phyloP scores from a whole-genome alignment of 1,140 invertebrate species.

The Lordiphosa mommai region DNA sequence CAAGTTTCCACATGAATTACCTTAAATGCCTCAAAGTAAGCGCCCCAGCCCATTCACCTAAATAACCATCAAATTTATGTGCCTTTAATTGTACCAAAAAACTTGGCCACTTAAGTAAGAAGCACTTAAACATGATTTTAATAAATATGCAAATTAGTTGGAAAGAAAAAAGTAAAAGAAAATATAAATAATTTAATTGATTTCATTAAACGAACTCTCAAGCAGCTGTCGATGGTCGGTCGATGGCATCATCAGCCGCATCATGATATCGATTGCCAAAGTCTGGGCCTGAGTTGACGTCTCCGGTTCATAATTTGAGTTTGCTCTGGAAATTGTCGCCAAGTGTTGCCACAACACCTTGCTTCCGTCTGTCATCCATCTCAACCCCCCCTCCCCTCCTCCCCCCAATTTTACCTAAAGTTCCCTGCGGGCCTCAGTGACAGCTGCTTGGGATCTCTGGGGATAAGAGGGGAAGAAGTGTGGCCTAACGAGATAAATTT shows the following conservation, averaged over 20 bases:
- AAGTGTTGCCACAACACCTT: constrained; percentile 63
- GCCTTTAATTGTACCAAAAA: not conserved
- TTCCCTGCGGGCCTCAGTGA: constrained; percentile 38
- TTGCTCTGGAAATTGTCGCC: constrained; percentile 69
- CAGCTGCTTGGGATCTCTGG: constrained; percentile 44
- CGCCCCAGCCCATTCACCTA: too few species aligned
- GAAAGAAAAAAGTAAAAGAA: constrained; percentile 20
- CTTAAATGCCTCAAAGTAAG: too few species aligned
- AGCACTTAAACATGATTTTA: constrained; percentile 30
- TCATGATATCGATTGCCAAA: constrained; percentile 60
- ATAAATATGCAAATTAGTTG: constrained; percentile 49
- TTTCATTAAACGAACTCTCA: constrained; percentile 51
- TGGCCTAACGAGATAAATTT: constrained; percentile 72
- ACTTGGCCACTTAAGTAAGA: constrained; percentile 16
- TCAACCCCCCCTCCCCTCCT: not conserved
- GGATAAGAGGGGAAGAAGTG: constrained; percentile 12
- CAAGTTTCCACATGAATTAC: too few species aligned
- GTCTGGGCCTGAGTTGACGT: constrained; percentile 18
- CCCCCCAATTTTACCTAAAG: constrained; percentile 5
- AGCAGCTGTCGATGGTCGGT: constrained; percentile 56
- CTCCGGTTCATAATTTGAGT: constrained; percentile 61
- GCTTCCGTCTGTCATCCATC: constrained; percentile 13
- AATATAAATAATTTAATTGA: constrained; percentile 73
- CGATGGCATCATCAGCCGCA: constrained; percentile 34
- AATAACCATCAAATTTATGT: not conserved